Percentiles rank a stretch among this genome's conserved stretches.
phyloP scores from a whole-genome alignment of 2,888 invertebrate genomes.

The Nephrocerus scutellatus region DNA sequence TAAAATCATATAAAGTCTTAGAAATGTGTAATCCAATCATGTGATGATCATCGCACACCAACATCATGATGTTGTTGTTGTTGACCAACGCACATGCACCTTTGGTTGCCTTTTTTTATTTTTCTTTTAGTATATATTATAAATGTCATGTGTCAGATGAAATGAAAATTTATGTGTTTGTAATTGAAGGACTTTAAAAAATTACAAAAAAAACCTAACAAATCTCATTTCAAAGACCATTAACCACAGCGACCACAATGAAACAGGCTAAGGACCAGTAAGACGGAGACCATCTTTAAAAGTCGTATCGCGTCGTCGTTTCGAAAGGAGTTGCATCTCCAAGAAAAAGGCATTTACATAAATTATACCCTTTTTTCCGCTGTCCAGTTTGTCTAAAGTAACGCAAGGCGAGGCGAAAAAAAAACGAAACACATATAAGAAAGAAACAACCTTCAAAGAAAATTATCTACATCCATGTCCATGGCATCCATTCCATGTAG shows the following conservation, averaged over 20 bases:
- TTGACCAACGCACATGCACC: too few species aligned
- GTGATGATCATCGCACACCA: too few species aligned
- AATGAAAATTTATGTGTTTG: conserved; percentile 46
- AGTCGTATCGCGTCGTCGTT: too few species aligned
- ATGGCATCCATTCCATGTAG: not conserved
- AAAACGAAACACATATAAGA: conserved; percentile 1
- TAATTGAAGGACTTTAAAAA: conserved; percentile 34
- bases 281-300: too few species aligned
- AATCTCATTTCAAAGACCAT: conserved; percentile 1
- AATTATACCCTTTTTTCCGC: conserved; percentile 36
- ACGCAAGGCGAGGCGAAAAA: conserved; percentile 9
- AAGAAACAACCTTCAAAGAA: conserved; percentile 10
- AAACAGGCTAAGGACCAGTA: conserved; percentile 3
- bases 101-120: too few species aligned
- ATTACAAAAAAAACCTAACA: conserved; percentile 5
- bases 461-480: too few species aligned
- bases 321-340: too few species aligned
- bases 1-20: too few species aligned
- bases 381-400: conserved; percentile 16
- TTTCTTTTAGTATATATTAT: too few species aligned
- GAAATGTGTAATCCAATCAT: too few species aligned
- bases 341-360: conserved; percentile 37
- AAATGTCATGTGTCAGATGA: conserved; percentile 47
- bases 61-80: too few species aligned
- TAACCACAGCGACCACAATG: conserved; percentile 6